These are phyloP conservation scores for Agrotis segetum DNA, from an alignment of 2,888 invertebrate genomes.

Conservation along the genomic window DNA sequence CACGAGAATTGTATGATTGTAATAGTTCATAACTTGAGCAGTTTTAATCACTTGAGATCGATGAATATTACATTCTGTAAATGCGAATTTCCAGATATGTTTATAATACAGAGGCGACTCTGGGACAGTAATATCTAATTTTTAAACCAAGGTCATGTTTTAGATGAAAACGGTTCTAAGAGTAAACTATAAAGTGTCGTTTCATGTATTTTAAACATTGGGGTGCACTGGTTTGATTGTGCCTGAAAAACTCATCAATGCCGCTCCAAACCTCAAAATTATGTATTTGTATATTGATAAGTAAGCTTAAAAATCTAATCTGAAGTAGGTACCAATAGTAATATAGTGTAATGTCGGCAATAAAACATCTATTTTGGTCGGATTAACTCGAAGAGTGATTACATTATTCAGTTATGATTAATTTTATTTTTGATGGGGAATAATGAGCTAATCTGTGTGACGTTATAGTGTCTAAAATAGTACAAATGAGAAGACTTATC, in stretches of 20 bases:
- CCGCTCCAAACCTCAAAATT: conserved; percentile 91
- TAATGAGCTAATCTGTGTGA: conserved; percentile 89
- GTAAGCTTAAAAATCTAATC: conserved; percentile 82
- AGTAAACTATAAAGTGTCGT: conserved; percentile 65
- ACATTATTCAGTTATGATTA: conserved; percentile 90
- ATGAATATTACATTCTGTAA: conserved; percentile 79
- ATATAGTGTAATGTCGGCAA: conserved; percentile 82
- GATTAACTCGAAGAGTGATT: conserved; percentile 88
- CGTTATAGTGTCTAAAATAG: conserved; percentile 91
- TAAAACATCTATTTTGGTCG: conserved; percentile 76
- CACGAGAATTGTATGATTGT: conserved; percentile 68
- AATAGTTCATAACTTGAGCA: conserved; percentile 72
- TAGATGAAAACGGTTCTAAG: conserved; percentile 11
- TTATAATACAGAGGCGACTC: conserved; percentile 83
- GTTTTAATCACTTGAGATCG: conserved; percentile 81
- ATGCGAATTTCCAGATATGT: conserved; percentile 80
- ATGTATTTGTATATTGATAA: conserved; percentile 84
- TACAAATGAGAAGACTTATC: conserved; percentile 92
- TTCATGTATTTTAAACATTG: conserved; percentile 86
- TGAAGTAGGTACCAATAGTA: conserved; percentile 81
- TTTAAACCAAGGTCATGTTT: conserved; percentile 26
- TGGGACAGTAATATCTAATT: conserved; percentile 34
- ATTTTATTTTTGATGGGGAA: conserved; percentile 86
- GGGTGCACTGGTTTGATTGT: conserved; percentile 89
- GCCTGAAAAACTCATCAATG: conserved; percentile 89